Conservation (phyloP, 2,113 vertebrate species). For the Choloepus hoffmanni region DNA sequence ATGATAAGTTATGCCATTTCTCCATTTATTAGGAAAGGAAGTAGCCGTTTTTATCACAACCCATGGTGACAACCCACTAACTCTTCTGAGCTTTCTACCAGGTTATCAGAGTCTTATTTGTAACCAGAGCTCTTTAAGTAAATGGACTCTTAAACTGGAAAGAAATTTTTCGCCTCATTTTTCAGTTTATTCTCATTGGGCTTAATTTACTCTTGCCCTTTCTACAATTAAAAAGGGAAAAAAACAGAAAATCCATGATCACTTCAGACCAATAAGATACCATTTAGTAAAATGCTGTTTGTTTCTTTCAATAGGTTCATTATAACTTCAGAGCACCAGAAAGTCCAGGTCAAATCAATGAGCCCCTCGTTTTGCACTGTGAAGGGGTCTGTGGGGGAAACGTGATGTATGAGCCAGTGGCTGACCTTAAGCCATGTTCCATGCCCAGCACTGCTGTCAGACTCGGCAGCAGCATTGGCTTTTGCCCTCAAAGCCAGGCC, state of each 20-base stretch:
- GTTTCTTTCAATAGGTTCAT: not conserved
- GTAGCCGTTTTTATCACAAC: not conserved
- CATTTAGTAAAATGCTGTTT: not conserved
- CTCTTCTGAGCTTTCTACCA: not conserved
- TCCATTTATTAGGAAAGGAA: conserved; percentile 1
- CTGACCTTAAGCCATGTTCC: too few relatives aligned
- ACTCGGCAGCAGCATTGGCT: not conserved
- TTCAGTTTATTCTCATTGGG: not conserved
- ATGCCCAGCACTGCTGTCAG: too few relatives aligned
- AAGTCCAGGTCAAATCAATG: not conserved
- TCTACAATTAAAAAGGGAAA: not conserved
- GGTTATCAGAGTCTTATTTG: not conserved
- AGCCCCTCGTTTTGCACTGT: not conserved
- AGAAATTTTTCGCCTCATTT: not conserved
- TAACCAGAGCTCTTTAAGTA: not conserved
- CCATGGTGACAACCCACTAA: not conserved
- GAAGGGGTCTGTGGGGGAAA: not conserved
- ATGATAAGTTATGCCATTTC: not conserved
- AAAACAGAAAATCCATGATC: not conserved
- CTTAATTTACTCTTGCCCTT: not conserved
- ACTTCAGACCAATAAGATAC: not conserved
- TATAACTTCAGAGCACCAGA: not conserved
- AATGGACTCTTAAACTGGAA: conserved; percentile 21
- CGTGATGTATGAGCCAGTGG: not conserved
- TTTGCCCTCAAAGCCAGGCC: not conserved